A percentile compares a stretch with the other conserved stretches of the same genome.
These are phyloP conservation scores for Microcebus lehilahytsara DNA, from an alignment of 2,113 vertebrate species.

Conservation along the genomic window DNA sequence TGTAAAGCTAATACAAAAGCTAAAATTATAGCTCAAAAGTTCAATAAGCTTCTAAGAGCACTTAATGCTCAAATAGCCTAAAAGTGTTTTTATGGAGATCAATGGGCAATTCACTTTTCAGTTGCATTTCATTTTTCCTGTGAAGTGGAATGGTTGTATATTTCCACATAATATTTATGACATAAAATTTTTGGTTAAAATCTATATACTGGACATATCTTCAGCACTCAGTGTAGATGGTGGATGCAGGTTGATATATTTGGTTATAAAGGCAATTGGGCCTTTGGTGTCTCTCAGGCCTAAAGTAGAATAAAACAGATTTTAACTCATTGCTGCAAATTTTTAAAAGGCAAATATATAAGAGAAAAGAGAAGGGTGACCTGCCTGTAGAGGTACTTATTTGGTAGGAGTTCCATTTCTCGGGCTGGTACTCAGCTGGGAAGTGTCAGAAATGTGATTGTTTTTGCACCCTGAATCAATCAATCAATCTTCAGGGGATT, in stretches of 20 bases:
- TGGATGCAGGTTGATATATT: background rate
- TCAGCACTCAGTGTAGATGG: background rate
- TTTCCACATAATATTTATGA: background rate
- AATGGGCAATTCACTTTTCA: constrained; percentile 53
- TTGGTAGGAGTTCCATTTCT: background rate
- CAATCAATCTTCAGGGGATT: background rate
- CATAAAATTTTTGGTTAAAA: constrained; percentile 28
- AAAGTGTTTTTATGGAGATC: constrained; percentile 71
- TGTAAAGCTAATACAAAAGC: constrained; percentile 50
- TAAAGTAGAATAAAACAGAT: background rate
- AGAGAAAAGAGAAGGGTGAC: background rate
- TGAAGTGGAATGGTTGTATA: background rate
- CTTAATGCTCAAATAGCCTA: constrained; percentile 51
- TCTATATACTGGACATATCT: background rate
- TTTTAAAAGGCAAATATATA: background rate
- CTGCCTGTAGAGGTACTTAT: background rate
- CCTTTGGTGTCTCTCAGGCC: background rate
- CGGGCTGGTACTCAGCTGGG: background rate
- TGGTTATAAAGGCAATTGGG: background rate
- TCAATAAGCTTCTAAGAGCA: constrained; percentile 57
- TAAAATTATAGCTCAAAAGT: constrained; percentile 62
- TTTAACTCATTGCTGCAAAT: background rate
- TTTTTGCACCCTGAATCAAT: background rate
- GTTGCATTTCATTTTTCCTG: constrained; percentile 56
- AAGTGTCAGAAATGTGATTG: background rate